These are phyloP conservation scores for Cyclina sinensis DNA, from an alignment of 1,140 invertebrate genomes.

Conservation along the genomic window DNA sequence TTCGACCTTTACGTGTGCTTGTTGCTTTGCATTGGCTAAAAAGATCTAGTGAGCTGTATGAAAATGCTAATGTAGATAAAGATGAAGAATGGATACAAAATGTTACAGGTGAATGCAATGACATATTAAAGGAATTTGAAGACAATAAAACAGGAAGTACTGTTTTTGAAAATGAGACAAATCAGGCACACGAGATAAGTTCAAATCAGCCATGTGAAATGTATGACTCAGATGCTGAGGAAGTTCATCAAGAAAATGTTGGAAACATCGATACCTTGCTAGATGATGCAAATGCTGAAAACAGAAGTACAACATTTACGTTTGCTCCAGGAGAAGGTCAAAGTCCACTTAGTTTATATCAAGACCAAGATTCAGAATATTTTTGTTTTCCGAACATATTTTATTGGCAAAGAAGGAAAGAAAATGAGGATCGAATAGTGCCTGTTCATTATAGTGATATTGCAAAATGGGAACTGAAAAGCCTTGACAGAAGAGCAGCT, in stretches of 20 bases:
- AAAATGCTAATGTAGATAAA: conserved; percentile 43
- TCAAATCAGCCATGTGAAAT: too few relatives aligned
- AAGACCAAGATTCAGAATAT: conserved; percentile 59
- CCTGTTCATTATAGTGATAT: neutral
- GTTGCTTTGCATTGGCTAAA: conserved; percentile 36
- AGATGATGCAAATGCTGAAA: too few relatives aligned
- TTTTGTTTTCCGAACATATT: conserved; percentile 55
- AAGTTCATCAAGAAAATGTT: too few relatives aligned
- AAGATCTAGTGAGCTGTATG: conserved; percentile 18
- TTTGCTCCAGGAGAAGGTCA: conserved; percentile 66
- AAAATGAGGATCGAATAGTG: neutral
- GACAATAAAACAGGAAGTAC: too few relatives aligned
- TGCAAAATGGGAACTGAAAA: neutral
- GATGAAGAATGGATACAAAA: conserved; percentile 38
- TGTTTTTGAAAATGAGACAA: too few relatives aligned
- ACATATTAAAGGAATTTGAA: conserved; percentile 12
- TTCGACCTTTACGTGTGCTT: conserved; percentile 33
- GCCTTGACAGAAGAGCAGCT: conserved; percentile 39
- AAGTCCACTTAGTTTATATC: conserved; percentile 40
- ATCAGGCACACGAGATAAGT: too few relatives aligned
- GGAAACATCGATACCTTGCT: too few relatives aligned
- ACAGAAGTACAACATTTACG: neutral
- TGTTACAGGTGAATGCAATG: neutral
- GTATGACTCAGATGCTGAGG: too few relatives aligned
- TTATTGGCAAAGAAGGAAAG: neutral